Evolutionary conservation across 2,888 invertebrate species (phyloP).

Genomic region (Arctia plantaginis): DNA sequence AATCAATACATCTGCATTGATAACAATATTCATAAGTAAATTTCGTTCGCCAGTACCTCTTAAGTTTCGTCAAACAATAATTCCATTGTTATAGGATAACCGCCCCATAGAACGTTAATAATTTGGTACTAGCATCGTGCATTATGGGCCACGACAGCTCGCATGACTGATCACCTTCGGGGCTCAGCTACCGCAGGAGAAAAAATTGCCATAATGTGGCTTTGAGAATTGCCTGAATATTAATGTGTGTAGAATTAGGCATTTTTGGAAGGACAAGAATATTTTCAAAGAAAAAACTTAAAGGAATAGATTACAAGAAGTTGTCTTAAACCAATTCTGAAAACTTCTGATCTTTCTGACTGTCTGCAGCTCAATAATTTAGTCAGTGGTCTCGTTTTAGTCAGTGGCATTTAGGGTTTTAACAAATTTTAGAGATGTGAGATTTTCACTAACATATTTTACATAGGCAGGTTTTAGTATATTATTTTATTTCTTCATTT

Average conservation of each 20-base stretch:
- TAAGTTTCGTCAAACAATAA: constrained; percentile 44
- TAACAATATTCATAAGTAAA: constrained; percentile 3
- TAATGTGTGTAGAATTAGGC: constrained; percentile 7
- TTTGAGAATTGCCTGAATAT: constrained; percentile 33
- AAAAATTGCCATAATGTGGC: constrained; percentile 39
- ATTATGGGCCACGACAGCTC: constrained; percentile 69
- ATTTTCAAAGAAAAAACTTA: not conserved
- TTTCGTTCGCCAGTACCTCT: constrained; percentile 18
- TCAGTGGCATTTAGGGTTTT: no score
- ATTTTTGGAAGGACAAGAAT: not conserved
- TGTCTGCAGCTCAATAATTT: no score
- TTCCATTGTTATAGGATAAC: constrained; percentile 37
- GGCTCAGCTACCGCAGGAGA: constrained; percentile 41
- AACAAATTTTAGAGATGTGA: no score
- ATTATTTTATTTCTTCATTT: no score
- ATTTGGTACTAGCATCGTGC: constrained; percentile 69
- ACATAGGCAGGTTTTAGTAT: no score
- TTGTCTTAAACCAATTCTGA: not conserved
- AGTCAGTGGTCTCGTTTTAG: no score
- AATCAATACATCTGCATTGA: constrained; percentile 9
- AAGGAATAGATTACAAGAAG: not conserved
- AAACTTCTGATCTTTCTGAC: no score
- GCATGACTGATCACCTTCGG: constrained; percentile 69
- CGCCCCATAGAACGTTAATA: constrained; percentile 63
- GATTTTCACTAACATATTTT: no score